These are phyloP conservation scores for Hanleya hanleyi DNA, from an alignment of 2,888 invertebrate species.

Conservation along the genomic window DNA sequence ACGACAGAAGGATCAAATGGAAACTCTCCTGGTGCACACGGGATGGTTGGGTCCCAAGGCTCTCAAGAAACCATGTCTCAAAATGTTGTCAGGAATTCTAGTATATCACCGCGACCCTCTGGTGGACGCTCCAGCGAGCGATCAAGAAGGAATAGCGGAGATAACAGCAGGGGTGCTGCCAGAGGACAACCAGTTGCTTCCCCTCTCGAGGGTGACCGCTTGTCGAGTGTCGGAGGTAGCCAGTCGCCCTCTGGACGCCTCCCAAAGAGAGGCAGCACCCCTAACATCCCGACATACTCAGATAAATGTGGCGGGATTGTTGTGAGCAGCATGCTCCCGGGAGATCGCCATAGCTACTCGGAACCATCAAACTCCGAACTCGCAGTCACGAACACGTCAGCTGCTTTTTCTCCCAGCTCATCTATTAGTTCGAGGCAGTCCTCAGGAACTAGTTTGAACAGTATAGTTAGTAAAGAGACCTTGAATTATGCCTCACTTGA, in stretches of 20 bases:
- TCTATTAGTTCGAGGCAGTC: neutral
- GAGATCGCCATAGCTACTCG: slow-evolving; percentile 6
- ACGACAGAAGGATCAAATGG: neutral
- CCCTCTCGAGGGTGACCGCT: neutral
- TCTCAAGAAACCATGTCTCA: neutral
- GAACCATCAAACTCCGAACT: slow-evolving; percentile 3
- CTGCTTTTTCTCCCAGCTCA: neutral
- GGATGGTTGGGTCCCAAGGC: too few relatives aligned
- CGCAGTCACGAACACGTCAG: neutral
- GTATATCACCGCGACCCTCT: too few relatives aligned
- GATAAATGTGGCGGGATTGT: neutral
- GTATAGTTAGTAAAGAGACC: neutral
- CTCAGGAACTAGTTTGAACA: neutral
- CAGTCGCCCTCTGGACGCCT: neutral
- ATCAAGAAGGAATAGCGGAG: neutral
- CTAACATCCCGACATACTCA: neutral
- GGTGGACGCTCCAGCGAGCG: too few relatives aligned
- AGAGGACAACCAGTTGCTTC: too few relatives aligned
- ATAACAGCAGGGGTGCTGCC: neutral
- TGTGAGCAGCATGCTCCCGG: slow-evolving; percentile 2
- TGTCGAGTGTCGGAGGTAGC: neutral
- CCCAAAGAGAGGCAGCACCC: neutral
- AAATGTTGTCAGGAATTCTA: too few relatives aligned
- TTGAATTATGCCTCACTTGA: slow-evolving; percentile 74
- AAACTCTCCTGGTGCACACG: neutral